Conservation (phyloP, 2,888 invertebrate species). For the Rhingia campestris region DNA sequence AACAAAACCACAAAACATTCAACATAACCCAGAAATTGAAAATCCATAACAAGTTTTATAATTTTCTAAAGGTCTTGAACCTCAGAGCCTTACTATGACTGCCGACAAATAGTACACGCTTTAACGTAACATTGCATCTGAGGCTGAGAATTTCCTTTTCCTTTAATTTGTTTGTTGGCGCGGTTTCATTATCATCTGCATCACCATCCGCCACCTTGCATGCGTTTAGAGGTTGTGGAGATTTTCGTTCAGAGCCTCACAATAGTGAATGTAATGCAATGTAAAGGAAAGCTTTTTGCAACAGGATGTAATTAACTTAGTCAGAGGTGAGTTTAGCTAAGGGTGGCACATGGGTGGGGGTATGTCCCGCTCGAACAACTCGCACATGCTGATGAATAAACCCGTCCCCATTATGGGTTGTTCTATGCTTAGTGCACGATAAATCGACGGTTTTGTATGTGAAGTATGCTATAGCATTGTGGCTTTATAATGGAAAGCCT, state of each 20-base stretch:
- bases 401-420: neutral
- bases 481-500: slow-evolving; percentile 4
- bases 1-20: slow-evolving; percentile 44
- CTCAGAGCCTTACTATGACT: slow-evolving; percentile 25
- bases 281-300: slow-evolving; percentile 53
- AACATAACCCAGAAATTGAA: slow-evolving; percentile 46
- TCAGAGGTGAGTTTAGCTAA: neutral
- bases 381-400: neutral
- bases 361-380: neutral
- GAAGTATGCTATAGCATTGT: neutral
- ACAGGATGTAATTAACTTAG: slow-evolving; percentile 64
- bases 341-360: slow-evolving; percentile 14
- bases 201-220: neutral
- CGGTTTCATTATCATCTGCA: neutral
- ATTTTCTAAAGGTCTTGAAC: slow-evolving; percentile 32
- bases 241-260: slow-evolving; percentile 2
- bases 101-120: slow-evolving; percentile 35
- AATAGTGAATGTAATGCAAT: slow-evolving; percentile 21
- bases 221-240: neutral
- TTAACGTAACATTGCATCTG: slow-evolving; percentile 30
- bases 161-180: neutral
- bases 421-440: slow-evolving; percentile 13
- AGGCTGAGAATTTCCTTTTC: slow-evolving; percentile 24
- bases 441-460: slow-evolving; percentile 19
- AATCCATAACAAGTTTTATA: slow-evolving; percentile 52